Evolutionary conservation across 2,888 invertebrate genomes (phyloP).

Genomic region (Nysson spinosus): DNA sequence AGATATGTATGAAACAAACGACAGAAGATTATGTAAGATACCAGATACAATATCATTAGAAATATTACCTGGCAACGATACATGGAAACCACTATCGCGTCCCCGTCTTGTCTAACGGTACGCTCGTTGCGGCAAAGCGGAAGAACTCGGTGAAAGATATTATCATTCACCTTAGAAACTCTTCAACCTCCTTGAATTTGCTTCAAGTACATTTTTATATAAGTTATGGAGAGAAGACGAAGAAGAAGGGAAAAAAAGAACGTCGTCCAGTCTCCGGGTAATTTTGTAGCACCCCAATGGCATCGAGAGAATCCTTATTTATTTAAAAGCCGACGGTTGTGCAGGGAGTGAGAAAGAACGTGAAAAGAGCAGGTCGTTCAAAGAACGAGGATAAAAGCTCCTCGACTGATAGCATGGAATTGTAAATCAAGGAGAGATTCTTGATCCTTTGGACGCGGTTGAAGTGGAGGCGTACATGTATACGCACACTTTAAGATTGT

Average conservation of each 20-base stretch:
- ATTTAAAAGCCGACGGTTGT: slow-evolving; percentile 31
- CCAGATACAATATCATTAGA: slow-evolving; percentile 14
- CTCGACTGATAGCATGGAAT: slow-evolving; percentile 36
- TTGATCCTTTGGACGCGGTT: slow-evolving; percentile 31
- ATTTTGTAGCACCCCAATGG: neutral
- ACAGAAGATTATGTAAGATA: slow-evolving; percentile 12
- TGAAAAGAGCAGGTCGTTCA: slow-evolving; percentile 13
- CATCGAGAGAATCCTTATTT: slow-evolving; percentile 12
- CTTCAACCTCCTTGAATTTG: slow-evolving; percentile 7
- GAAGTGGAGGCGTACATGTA: slow-evolving; percentile 10
- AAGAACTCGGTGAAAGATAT: slow-evolving; percentile 21
- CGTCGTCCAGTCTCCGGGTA: neutral
- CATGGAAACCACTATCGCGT: slow-evolving; percentile 8
- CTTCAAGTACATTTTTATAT: slow-evolving; percentile 11
- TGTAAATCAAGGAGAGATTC: slow-evolving; percentile 43
- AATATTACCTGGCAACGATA: slow-evolving; percentile 31
- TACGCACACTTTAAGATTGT: slow-evolving; percentile 21
- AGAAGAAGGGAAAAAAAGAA: no score
- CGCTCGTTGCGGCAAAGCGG: slow-evolving; percentile 18
- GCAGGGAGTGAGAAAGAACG: slow-evolving; percentile 3
- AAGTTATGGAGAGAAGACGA: no score
- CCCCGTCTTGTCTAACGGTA: slow-evolving; percentile 14
- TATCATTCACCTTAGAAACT: slow-evolving; percentile 15
- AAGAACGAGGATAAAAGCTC: slow-evolving; percentile 19
- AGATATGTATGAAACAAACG: neutral